Evolutionary conservation across 2,888 invertebrate species (phyloP).

Genomic region (Tachystola acroxantha): DNA sequence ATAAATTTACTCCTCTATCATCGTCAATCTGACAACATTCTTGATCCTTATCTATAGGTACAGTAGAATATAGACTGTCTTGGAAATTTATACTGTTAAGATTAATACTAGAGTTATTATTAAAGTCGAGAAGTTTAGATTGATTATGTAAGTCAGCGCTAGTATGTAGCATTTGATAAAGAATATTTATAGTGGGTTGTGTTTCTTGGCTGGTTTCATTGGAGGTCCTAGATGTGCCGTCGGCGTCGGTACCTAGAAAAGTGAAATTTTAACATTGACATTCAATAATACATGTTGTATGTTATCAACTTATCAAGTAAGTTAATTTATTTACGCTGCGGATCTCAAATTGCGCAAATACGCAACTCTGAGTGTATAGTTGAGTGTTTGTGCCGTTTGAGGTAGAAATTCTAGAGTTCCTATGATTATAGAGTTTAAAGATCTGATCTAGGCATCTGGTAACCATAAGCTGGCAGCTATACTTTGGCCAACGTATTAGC

Average conservation of each 20-base stretch:
- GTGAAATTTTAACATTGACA: slow-evolving; percentile 11
- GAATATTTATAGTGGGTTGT: slow-evolving; percentile 57
- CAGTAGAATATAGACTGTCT: slow-evolving; percentile 22
- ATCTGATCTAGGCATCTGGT: too few relatives aligned
- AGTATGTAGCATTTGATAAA: slow-evolving; percentile 64
- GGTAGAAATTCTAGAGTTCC: too few relatives aligned
- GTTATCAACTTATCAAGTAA: too few relatives aligned
- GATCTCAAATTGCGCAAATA: too few relatives aligned
- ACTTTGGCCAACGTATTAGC: too few relatives aligned
- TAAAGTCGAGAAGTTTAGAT: slow-evolving; percentile 34
- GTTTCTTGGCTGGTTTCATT: slow-evolving; percentile 36
- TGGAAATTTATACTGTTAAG: slow-evolving; percentile 35
- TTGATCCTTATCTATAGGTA: slow-evolving; percentile 23
- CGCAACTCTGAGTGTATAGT: too few relatives aligned
- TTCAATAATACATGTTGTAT: neutral
- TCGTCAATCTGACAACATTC: slow-evolving; percentile 31
- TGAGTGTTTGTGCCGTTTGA: too few relatives aligned
- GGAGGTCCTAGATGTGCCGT: slow-evolving; percentile 40
- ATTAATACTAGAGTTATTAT: slow-evolving; percentile 43
- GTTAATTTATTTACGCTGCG: too few relatives aligned
- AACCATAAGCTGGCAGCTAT: too few relatives aligned
- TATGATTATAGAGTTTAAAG: too few relatives aligned
- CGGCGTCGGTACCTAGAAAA: slow-evolving; percentile 60
- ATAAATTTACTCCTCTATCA: slow-evolving; percentile 18
- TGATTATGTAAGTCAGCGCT: slow-evolving; percentile 39